Evolutionary conservation across 2,113 vertebrate species (phyloP), one percentile per base, ranked within the genome.

Genomic region (Corythoichthys intestinalis): DNA sequence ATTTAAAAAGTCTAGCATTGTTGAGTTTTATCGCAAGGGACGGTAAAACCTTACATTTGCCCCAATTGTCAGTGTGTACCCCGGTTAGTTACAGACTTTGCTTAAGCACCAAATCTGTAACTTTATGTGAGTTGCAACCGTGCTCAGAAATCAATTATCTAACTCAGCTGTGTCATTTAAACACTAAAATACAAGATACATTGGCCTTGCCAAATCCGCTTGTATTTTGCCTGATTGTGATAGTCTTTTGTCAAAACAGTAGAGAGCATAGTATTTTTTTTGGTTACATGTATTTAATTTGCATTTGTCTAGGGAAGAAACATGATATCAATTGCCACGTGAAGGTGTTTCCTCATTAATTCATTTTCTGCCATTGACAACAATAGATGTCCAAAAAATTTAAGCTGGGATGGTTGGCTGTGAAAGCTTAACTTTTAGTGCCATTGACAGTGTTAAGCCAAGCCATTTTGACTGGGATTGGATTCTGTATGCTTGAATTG

Each of bases 291-390:
- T 72, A 69, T 66, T 64, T 66, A 12, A 66, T 73, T 77, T 76
- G 47, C 46, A 52, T 68, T 58, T 12, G 38, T 72, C 60, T 67
- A 65, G 72, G 44, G 69, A 34, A 67, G 53, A 74, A 52, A 67
- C n/a, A 47, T 2, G 12, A 48, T 46, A 56, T 66, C 39, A 63
- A 73, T 11, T 66, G 62, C 47, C 52, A 54, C 65, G 53, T 48
- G 71, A 62, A 62, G 76, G 72, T 41, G 68, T 69, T 66, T 65
- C 57, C 38, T 47, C 61, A 75, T 80, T 80, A 67, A 54, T 75
- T 83, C 79, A 73, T 69, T 59, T 81, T 78, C 39, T 77, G 69
- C 70, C 82, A 66, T 69, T 71, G 52, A 78, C 56, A 70, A 65
- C 20, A 28, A 28, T 28, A 28, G 20, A 28, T 28, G 20, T 28